Evolutionary conservation across 2,797 vertebrate species (phyloP).

Genomic region (Agapornis canus): DNA sequence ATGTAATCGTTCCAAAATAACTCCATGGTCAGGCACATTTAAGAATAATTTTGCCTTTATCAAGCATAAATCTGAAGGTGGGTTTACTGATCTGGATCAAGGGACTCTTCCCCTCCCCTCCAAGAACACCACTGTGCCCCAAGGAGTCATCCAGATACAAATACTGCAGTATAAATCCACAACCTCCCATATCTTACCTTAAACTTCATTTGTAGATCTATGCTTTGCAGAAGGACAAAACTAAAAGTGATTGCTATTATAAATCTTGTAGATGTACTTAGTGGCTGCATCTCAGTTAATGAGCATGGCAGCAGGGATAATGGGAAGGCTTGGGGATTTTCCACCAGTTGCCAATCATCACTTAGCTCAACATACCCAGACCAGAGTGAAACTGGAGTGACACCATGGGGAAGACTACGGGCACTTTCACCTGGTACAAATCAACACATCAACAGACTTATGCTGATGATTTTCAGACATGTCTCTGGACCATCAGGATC

Average conservation of each 20-base stretch:
- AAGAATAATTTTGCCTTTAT: neutral
- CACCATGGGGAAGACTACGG: accelerated
- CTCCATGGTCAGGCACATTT: neutral
- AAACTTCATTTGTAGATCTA: neutral
- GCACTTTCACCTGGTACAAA: neutral
- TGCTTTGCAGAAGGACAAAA: neutral
- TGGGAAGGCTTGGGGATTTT: neutral
- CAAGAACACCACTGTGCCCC: neutral
- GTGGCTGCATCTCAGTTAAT: neutral
- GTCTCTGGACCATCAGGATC: neutral
- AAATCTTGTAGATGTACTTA: neutral
- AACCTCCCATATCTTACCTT: neutral
- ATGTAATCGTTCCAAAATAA: neutral
- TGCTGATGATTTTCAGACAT: neutral
- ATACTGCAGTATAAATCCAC: neutral
- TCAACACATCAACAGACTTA: neutral
- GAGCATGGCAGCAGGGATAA: neutral
- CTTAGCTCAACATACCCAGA: neutral
- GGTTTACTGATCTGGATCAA: neutral
- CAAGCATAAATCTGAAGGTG: neutral
- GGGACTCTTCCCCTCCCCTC: neutral
- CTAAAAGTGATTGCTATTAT: neutral
- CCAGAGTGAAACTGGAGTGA: neutral
- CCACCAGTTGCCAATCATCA: accelerated
- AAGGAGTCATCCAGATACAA: neutral